phyloP scores from a whole-genome alignment of 1,140 invertebrate species.

The Drosophila pseudoananassae region DNA sequence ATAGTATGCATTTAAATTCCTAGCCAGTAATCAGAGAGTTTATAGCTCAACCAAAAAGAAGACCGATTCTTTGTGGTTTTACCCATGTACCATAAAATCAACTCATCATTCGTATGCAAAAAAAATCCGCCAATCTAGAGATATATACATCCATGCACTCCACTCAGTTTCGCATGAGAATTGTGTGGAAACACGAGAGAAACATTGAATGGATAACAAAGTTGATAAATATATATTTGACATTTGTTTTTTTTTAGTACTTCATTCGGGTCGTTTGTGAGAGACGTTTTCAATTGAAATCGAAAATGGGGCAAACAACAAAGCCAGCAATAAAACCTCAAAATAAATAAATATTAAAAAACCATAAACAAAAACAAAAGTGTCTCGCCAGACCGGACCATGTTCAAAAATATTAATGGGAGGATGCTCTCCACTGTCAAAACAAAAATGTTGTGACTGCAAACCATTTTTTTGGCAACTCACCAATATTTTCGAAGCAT shows the following conservation, averaged over 20 bases:
- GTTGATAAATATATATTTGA: conserved; percentile 42
- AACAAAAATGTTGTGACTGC: neutral
- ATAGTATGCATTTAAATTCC: conserved; percentile 1
- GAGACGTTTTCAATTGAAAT: conserved; percentile 22
- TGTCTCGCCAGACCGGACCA: neutral
- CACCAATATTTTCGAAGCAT: neutral
- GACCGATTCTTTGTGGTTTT: conserved; percentile 6
- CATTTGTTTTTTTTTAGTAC: conserved; percentile 19
- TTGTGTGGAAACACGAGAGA: conserved; percentile 5
- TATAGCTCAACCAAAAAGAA: conserved; percentile 5
- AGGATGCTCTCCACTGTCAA: neutral
- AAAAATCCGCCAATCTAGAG: neutral
- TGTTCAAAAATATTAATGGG: neutral
- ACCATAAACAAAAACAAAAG: conserved; percentile 4
- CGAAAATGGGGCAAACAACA: conserved; percentile 25
- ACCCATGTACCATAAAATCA: conserved; percentile 5
- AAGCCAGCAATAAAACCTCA: conserved; percentile 15
- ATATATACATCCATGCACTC: conserved; percentile 16
- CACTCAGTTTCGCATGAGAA: conserved; percentile 19
- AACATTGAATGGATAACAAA: conserved; percentile 19
- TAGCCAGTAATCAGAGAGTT: conserved; percentile 1
- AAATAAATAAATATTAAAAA: conserved; percentile 12
- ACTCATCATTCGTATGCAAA: conserved; percentile 10
- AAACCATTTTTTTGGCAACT: neutral
- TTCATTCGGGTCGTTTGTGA: conserved; percentile 26